These are phyloP conservation scores for Ianthella basta DNA, from an alignment of 37 sponge, comb jelly and placozoan genomes.

Conservation along the genomic window DNA sequence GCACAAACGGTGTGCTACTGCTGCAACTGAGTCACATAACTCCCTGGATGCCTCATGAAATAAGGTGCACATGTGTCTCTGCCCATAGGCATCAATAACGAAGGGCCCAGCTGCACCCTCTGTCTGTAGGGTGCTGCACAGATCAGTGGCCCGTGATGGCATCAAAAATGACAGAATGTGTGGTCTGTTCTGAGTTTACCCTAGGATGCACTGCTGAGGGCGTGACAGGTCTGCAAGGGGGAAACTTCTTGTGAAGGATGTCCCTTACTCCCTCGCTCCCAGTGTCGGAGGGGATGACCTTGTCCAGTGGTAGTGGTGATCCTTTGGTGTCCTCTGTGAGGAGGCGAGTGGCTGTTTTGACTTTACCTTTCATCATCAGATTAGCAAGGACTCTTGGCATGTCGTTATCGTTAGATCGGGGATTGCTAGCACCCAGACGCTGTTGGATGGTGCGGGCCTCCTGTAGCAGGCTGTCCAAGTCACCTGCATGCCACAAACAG, in stretches of 20 bases:
- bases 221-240: too few relatives aligned
- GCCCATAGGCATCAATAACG: not conserved
- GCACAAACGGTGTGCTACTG: not conserved
- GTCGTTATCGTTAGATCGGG: not conserved
- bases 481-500: not conserved
- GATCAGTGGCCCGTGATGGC: too few relatives aligned
- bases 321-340: too few relatives aligned
- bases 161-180: too few relatives aligned
- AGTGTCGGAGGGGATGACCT: too few relatives aligned
- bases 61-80: not conserved
- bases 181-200: too few relatives aligned
- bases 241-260: too few relatives aligned
- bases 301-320: too few relatives aligned
- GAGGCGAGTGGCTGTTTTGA: constrained; percentile 1
- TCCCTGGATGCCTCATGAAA: not conserved
- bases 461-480: not conserved
- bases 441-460: constrained; percentile 12
- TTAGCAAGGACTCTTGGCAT: not conserved
- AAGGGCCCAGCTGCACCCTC: not conserved
- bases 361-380: constrained; percentile 14
- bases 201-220: too few relatives aligned
- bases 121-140: not conserved
- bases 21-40: not conserved
- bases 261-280: too few relatives aligned
- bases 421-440: not conserved